Evolutionary conservation across 1,140 invertebrate genomes (phyloP).

Genomic region (Panagrolaimus sp.): DNA sequence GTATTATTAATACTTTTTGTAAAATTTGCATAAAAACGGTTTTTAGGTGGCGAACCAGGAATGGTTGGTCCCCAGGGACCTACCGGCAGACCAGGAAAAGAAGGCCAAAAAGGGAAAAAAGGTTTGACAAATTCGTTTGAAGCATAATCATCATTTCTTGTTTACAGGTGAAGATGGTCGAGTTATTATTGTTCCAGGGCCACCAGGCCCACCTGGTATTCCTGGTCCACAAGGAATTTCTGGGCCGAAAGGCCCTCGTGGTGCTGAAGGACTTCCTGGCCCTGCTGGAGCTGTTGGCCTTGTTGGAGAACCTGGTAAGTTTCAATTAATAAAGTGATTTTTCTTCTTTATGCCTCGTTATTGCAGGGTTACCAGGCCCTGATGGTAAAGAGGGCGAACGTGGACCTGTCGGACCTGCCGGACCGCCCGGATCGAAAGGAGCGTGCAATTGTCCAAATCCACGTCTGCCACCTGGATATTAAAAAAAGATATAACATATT

Average conservation of each 20-base stretch:
- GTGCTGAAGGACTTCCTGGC: not conserved
- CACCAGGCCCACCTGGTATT: not conserved
- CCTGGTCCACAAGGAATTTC: not conserved
- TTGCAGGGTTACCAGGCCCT: not conserved
- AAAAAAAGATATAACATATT: not conserved
- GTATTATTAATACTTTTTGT: no score
- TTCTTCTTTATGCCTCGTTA: no score
- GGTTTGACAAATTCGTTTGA: no score
- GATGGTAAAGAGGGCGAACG: not conserved
- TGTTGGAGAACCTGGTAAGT: not conserved
- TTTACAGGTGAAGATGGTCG: constrained; percentile 11
- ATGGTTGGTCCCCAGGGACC: constrained; percentile 9
- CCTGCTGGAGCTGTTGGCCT: not conserved
- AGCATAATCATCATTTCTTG: no score
- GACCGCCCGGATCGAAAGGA: not conserved
- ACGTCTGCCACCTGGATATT: constrained; percentile 6
- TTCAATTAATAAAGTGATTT: no score
- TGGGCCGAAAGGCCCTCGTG: not conserved
- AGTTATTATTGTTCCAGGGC: not conserved
- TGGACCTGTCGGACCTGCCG: not conserved
- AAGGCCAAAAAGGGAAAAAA: not conserved
- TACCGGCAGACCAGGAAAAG: not conserved
- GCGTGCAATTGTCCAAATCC: constrained; percentile 3
- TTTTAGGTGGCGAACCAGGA: not conserved
- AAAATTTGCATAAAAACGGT: no score